A percentile compares a stretch with the other conserved stretches of the same genome.
Evolutionary conservation across 2,888 invertebrate species (phyloP).

Genomic region (Synanthedon myopaeformis): DNA sequence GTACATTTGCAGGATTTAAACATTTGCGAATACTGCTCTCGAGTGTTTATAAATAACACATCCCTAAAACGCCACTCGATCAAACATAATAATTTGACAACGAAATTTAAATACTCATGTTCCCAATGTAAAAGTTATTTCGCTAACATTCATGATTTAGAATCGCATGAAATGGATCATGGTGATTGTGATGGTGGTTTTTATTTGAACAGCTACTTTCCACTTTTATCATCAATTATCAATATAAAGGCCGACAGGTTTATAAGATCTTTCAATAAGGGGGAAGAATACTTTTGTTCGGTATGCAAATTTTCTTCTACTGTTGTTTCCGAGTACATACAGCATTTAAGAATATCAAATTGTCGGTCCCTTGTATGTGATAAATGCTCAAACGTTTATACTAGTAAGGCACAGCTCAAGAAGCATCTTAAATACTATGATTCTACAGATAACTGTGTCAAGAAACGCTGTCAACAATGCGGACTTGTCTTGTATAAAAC

Average conservation of each 20-base stretch:
- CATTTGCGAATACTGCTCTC: slow-evolving; percentile 31
- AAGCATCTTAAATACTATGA: no score
- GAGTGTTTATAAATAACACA: slow-evolving; percentile 21
- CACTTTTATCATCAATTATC: slow-evolving; percentile 29
- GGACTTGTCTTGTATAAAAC: slow-evolving; percentile 9
- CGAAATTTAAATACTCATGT: slow-evolving; percentile 20
- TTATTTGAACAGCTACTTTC: slow-evolving; percentile 19
- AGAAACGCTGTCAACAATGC: slow-evolving; percentile 23
- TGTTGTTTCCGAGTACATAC: slow-evolving; percentile 16
- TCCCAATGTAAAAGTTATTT: slow-evolving; percentile 31
- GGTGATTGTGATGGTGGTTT: slow-evolving; percentile 22
- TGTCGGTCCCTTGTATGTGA: slow-evolving; percentile 27
- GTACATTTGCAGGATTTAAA: slow-evolving; percentile 24
- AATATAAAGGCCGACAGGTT: slow-evolving; percentile 28
- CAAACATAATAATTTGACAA: slow-evolving; percentile 19
- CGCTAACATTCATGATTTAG: slow-evolving; percentile 15
- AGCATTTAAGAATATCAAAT: slow-evolving; percentile 23
- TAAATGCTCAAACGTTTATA: slow-evolving; percentile 25
- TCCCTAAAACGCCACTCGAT: slow-evolving; percentile 21
- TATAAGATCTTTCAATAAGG: slow-evolving; percentile 13
- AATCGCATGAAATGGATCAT: slow-evolving; percentile 25
- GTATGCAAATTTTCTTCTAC: slow-evolving; percentile 18
- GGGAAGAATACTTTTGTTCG: slow-evolving; percentile 18
- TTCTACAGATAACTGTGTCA: background rate
- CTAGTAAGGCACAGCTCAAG: no score